A percentile compares a stretch with the other conserved stretches of the same genome.
phyloP scores from a whole-genome alignment of 2,113 vertebrate genomes.

The Aplodontia rufa region DNA sequence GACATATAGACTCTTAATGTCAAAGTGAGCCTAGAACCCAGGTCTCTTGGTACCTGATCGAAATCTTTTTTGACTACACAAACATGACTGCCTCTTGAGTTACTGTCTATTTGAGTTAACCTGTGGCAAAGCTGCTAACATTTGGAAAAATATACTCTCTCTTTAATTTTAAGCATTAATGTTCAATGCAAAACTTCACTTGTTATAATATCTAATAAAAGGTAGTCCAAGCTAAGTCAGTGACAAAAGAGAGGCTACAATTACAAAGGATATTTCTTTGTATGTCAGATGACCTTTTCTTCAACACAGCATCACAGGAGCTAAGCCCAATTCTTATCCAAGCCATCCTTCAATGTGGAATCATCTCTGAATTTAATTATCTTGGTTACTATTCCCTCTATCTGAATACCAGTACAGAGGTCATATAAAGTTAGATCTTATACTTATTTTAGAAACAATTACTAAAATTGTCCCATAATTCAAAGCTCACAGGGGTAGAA shows the following conservation, averaged over 20 bases:
- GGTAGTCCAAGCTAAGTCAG: conserved; percentile 17
- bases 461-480: conserved; percentile 7
- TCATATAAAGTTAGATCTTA: conserved; percentile 32
- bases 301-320: background rate
- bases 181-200: background rate
- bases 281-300: conserved; percentile 19
- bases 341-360: conserved; percentile 35
- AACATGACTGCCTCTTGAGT: background rate
- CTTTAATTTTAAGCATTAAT: background rate
- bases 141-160: background rate
- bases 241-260: conserved; percentile 27
- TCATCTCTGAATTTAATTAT: conserved; percentile 39
- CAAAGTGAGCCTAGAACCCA: background rate
- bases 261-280: background rate
- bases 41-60: background rate
- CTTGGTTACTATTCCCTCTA: background rate
- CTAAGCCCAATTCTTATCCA: background rate
- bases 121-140: background rate
- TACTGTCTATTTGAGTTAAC: background rate
- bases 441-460: conserved; percentile 22
- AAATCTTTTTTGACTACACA: background rate
- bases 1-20: too few relatives aligned
- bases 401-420: conserved; percentile 2
- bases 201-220: background rate
- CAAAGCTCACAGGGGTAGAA: background rate